These are phyloP conservation scores for Chlorodrepanis virens DNA, from an alignment of 2,113 vertebrate genomes.

Conservation along the genomic window DNA sequence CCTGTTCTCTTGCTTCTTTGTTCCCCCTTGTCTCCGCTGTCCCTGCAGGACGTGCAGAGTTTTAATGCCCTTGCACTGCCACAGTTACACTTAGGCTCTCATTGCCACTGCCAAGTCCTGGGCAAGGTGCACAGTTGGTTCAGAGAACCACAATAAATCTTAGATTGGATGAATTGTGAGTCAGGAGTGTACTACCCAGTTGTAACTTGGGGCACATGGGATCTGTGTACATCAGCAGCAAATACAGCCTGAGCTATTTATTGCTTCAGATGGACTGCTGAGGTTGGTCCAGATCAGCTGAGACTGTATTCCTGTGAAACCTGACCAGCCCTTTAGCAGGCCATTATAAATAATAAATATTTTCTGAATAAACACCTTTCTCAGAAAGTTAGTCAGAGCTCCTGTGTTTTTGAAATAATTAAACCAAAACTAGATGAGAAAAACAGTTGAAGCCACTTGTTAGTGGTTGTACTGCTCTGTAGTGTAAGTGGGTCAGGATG, in stretches of 20 bases:
- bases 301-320: neutral
- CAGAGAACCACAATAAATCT: neutral
- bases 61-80: neutral
- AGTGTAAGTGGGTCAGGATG: neutral
- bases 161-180: rapidly evolving
- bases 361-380: neutral
- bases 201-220: rapidly evolving
- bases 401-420: neutral
- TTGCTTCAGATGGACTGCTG: rapidly evolving
- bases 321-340: neutral
- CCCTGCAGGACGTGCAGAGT: neutral
- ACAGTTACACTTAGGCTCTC: rapidly evolving
- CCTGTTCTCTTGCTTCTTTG: too few relatives aligned
- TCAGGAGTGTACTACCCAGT: rapidly evolving
- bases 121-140: neutral
- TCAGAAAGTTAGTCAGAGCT: neutral
- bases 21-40: neutral
- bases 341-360: neutral
- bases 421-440: neutral
- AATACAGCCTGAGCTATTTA: neutral
- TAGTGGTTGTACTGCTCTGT: neutral
- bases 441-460: neutral
- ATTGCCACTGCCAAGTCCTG: neutral
- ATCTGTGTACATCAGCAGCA: rapidly evolving
- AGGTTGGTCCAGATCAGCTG: neutral